Conservation (phyloP, 2,888 invertebrate genomes). For the Spisula solida region DNA sequence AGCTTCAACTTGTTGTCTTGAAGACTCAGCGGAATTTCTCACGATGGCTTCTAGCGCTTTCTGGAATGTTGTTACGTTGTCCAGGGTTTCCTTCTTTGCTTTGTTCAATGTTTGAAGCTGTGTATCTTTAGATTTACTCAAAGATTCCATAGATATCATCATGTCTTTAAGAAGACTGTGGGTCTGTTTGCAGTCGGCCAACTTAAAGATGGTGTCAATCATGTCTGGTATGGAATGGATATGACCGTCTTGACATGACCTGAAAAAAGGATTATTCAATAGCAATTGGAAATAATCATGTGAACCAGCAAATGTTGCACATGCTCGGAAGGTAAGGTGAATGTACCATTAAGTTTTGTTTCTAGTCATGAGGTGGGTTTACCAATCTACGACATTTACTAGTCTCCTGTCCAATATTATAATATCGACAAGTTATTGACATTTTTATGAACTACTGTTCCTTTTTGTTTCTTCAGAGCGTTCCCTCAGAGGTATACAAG, state of each 20-base stretch:
- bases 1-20: conserved; percentile 15
- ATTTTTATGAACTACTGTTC: too few species aligned
- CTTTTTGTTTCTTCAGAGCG: too few species aligned
- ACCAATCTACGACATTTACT: too few species aligned
- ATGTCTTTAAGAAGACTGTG: neutral
- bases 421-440: too few species aligned
- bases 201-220: neutral
- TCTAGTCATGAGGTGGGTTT: neutral
- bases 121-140: neutral
- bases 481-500: too few species aligned
- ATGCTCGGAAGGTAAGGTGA: too few species aligned
- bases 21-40: neutral
- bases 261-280: neutral
- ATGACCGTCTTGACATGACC: neutral
- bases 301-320: too few species aligned
- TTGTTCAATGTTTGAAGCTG: neutral
- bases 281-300: too few species aligned
- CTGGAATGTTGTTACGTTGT: neutral
- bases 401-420: too few species aligned
- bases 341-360: neutral
- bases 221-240: neutral
- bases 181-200: neutral
- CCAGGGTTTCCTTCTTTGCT: neutral
- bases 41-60: neutral
- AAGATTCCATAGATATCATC: neutral